Evolutionary conservation across 2,797 vertebrate genomes (phyloP), one percentile per base, ranked within the genome.

Genomic region (Limosa lapponica): DNA sequence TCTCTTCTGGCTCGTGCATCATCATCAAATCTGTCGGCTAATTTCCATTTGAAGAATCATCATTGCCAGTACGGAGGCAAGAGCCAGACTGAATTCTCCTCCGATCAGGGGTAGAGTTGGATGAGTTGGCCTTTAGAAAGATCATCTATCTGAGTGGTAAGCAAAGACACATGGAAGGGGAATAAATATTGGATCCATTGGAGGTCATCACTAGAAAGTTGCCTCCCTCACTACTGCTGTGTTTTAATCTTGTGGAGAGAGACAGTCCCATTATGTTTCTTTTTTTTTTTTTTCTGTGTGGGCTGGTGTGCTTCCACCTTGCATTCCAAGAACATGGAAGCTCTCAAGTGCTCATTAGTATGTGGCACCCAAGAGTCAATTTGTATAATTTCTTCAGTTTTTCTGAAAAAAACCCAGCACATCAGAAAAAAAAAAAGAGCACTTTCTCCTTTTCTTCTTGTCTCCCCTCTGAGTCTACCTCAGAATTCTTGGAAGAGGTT

Each of bases 21-120:
- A 96, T 97, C 96, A 96, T 97, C 96, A 96, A 96, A 96, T 95
- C 94, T 96, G 95, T 96, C 93, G 92, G 92, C 95, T 96, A 95
- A 97, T 97, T 96, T 97, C 96, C 94, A 96, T 97, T 83, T 96
- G 92, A 95, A 81, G 93, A 94, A 95, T 95, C 10, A 5, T 89
- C 89, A 92, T 89, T 96, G 94, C 94, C 95, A 95, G 94, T 39
- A 51, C 5, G 5, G 82, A 94, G 74, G 89, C 88, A 93, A 86
- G 93, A 95, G 93, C 81, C 94, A 95, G 89, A 48, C 89, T 66
- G 84, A 96, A 91, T 96, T 93, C 90, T 92, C 61, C 46, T 92
- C 83, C 0, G 0, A 59, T 87, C 89, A 80, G 73, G 37, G 41
- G 41, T 11, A 84, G 78, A 85, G 83, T 52, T 92, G 83, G 86